Conservation (phyloP, 2,113 vertebrate genomes). For the Mus musculus region DNA sequence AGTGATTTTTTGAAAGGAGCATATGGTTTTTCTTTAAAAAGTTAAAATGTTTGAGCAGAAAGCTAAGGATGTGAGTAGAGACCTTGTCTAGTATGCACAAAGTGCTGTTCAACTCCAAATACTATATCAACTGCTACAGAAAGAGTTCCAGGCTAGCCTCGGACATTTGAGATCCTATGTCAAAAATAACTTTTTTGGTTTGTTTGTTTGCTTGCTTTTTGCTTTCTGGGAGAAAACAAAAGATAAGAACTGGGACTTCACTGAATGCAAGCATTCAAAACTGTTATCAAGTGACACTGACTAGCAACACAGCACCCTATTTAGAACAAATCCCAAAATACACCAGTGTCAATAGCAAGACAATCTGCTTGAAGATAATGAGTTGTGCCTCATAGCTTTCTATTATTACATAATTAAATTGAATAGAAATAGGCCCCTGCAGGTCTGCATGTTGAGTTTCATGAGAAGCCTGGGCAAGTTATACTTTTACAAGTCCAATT, state of each 20-base stretch:
- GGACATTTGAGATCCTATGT: neutral
- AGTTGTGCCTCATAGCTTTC: neutral
- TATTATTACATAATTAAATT: constrained; percentile 28
- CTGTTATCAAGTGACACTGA: constrained; percentile 48
- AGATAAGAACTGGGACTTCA: constrained; percentile 20
- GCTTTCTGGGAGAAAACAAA: neutral
- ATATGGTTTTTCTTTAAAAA: constrained; percentile 36
- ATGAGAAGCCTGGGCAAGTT: neutral
- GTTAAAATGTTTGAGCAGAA: constrained; percentile 47
- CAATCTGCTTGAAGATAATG: neutral
- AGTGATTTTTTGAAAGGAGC: constrained; percentile 54
- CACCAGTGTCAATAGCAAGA: neutral
- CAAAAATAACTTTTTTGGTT: neutral
- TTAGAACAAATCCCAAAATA: constrained; percentile 8
- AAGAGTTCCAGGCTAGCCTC: neutral
- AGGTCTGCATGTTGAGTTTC: neutral
- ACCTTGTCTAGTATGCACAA: neutral
- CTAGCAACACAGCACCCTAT: neutral
- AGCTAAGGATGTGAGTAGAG: neutral
- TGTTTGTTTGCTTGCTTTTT: neutral
- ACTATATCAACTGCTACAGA: neutral
- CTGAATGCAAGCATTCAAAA: constrained; percentile 30
- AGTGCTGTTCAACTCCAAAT: neutral
- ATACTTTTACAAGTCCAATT: neutral
- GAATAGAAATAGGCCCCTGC: neutral